These are phyloP conservation scores for Plestiodon gilberti DNA, from an alignment of 2,113 vertebrate genomes.

Conservation along the genomic window DNA sequence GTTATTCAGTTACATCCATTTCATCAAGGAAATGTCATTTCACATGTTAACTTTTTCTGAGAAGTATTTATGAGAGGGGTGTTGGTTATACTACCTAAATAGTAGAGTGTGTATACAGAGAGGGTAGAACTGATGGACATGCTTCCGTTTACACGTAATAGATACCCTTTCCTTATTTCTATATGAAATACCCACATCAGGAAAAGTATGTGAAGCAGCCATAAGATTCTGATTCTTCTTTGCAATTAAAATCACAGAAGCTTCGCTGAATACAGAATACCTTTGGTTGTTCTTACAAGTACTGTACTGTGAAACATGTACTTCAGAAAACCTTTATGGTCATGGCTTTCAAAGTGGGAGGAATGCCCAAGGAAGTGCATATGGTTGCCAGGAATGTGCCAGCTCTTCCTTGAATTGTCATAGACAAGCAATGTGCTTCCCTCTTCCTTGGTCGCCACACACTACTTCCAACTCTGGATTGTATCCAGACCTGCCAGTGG, in stretches of 20 bases:
- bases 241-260: conserved; percentile 37
- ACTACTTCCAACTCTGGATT: conserved; percentile 21
- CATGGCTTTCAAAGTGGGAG: conserved; percentile 52
- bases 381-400: neutral
- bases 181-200: neutral
- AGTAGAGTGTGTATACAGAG: neutral
- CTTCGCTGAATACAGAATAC: conserved; percentile 51
- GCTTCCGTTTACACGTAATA: neutral
- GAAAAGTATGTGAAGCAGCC: neutral
- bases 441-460: neutral
- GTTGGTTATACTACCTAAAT: neutral
- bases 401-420: conserved; percentile 30
- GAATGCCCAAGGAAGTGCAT: neutral
- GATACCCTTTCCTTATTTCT: neutral
- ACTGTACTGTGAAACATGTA: conserved; percentile 71
- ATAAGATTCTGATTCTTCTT: conserved; percentile 22
- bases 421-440: conserved; percentile 31
- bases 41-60: neutral
- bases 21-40: neutral
- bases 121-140: neutral
- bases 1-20: conserved; percentile 61
- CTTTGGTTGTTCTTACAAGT: conserved; percentile 58
- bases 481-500: neutral
- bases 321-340: conserved; percentile 63
- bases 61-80: neutral